Conservation (phyloP, 2,888 invertebrate species). For the Epistrophella euchroma region DNA sequence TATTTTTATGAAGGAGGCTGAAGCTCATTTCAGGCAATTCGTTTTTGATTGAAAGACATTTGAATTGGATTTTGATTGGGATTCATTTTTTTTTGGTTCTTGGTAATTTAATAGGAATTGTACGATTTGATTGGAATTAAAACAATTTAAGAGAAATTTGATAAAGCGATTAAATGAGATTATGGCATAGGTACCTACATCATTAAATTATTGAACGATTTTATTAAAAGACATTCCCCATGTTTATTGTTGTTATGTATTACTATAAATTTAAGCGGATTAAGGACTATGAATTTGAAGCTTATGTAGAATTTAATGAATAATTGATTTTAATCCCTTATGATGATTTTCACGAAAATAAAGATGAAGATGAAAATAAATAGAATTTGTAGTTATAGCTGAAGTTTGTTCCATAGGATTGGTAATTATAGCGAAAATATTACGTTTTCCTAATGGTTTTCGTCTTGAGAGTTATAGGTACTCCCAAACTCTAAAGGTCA, state of each 20-base stretch:
- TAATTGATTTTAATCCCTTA: neutral
- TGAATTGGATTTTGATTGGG: conserved; percentile 20
- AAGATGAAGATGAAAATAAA: too few relatives aligned
- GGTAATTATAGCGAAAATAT: too few relatives aligned
- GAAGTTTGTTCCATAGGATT: too few relatives aligned
- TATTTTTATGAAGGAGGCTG: neutral
- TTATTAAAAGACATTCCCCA: neutral
- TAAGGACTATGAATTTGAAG: neutral
- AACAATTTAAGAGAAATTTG: neutral
- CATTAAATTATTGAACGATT: neutral
- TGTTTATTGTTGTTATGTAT: neutral
- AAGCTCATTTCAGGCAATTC: conserved; percentile 8
- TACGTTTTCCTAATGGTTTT: too few relatives aligned
- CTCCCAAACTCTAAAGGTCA: too few relatives aligned
- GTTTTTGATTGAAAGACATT: conserved; percentile 19
- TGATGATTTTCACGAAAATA: too few relatives aligned
- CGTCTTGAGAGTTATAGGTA: too few relatives aligned
- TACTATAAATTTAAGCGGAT: neutral
- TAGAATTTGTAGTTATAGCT: too few relatives aligned
- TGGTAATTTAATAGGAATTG: neutral
- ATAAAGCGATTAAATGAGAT: neutral
- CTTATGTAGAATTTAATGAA: neutral
- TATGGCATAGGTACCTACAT: neutral
- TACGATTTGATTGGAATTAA: neutral
- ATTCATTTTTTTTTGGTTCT: neutral